phyloP scores from a whole-genome alignment of 2,888 invertebrate species.

The Oscheius sp. region DNA sequence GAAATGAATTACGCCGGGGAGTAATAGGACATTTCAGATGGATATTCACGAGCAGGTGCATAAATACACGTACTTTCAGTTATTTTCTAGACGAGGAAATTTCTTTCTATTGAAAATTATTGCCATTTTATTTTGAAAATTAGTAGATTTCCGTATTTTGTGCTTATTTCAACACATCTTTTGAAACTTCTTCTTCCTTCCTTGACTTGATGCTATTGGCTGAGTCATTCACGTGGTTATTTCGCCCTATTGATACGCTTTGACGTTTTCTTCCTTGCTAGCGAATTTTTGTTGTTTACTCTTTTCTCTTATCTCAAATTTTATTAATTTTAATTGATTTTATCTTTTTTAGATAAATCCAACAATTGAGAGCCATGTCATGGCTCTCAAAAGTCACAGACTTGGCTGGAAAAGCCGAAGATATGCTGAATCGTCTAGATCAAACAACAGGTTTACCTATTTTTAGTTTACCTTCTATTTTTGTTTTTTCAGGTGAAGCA shows the following conservation, averaged over 20 bases:
- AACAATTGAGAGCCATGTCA: slow-evolving; percentile 48
- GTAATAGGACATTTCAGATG: too few relatives aligned
- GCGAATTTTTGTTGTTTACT: not conserved
- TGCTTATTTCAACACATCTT: not conserved
- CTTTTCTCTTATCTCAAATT: not conserved
- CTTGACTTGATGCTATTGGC: not conserved
- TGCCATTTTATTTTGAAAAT: too few relatives aligned
- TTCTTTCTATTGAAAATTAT: too few relatives aligned
- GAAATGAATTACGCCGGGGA: too few relatives aligned
- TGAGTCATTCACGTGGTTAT: slow-evolving; percentile 5
- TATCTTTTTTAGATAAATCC: not conserved
- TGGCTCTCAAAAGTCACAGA: slow-evolving; percentile 63
- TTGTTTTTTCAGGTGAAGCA: slow-evolving; percentile 44
- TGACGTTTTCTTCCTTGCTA: slow-evolving; percentile 10
- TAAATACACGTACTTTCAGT: too few relatives aligned
- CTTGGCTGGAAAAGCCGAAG: slow-evolving; percentile 61
- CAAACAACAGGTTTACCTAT: slow-evolving; percentile 80
- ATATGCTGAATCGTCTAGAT: slow-evolving; percentile 82
- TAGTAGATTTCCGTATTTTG: not conserved
- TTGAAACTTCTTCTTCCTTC: not conserved
- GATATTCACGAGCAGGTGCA: too few relatives aligned
- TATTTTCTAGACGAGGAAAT: too few relatives aligned
- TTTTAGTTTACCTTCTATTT: slow-evolving; percentile 63
- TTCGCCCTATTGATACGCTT: not conserved
- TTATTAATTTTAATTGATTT: not conserved